Percentiles rank a stretch among this genome's conserved stretches.
phyloP scores from a whole-genome alignment of 2,797 vertebrate species.

The Sciurus carolinensis region DNA sequence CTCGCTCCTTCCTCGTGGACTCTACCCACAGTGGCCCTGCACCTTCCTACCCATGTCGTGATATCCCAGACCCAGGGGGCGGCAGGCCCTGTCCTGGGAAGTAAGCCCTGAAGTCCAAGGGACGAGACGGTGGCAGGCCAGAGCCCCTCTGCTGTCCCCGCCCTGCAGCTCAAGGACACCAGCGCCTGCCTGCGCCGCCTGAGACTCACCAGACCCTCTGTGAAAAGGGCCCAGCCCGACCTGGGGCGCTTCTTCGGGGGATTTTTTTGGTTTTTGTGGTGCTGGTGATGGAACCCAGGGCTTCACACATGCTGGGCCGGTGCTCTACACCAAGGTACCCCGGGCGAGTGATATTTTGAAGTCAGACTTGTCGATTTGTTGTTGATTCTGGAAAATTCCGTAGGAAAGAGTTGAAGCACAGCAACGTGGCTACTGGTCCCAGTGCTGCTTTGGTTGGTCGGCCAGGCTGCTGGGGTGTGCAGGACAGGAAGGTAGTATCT shows the following conservation, averaged over 20 bases:
- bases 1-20: fast-evolving
- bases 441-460: fast-evolving
- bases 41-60: too few relatives aligned
- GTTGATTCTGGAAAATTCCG: not conserved
- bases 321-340: not conserved
- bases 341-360: not conserved
- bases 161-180: too few relatives aligned
- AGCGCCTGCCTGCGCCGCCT: fast-evolving
- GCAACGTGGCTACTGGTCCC: fast-evolving
- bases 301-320: not conserved
- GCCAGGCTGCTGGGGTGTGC: not conserved
- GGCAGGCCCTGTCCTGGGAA: fast-evolving
- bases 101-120: not conserved
- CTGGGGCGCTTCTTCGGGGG: not conserved
- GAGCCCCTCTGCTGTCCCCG: not conserved
- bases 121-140: too few relatives aligned
- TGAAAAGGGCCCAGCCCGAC: not conserved
- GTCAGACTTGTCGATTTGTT: not conserved
- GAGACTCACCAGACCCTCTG: not conserved
- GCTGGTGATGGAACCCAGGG: not conserved
- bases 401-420: not conserved
- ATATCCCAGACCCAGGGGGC: not conserved
- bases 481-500: fast-evolving
- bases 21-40: too few relatives aligned
- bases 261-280: not conserved